phyloP scores from a whole-genome alignment of 2,797 vertebrate species.

The Limnodromus scolopaceus region DNA sequence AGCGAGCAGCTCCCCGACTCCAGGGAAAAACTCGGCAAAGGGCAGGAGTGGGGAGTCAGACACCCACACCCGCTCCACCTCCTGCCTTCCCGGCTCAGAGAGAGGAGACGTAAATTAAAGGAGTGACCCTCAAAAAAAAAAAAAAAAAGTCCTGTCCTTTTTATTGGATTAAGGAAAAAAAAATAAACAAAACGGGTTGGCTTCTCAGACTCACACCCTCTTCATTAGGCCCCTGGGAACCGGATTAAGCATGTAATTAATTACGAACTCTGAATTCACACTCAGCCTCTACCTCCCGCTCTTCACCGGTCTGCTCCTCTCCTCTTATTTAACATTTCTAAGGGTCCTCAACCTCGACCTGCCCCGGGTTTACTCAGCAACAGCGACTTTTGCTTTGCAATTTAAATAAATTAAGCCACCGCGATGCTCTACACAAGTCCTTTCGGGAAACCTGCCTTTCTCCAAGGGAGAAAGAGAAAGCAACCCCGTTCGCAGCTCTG shows the following conservation, averaged over 20 bases:
- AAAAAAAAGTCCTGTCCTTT: background rate
- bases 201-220: background rate
- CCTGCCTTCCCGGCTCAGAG: background rate
- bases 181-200: background rate
- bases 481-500: background rate
- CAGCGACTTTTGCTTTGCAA: background rate
- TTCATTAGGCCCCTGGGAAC: conserved; percentile 44
- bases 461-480: background rate
- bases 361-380: background rate
- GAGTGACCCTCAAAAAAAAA: background rate
- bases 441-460: background rate
- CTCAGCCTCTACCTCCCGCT: background rate
- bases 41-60: background rate
- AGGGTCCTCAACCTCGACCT: background rate
- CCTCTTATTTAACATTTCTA: background rate
- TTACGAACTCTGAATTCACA: background rate
- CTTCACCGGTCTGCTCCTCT: background rate
- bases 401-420: background rate
- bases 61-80: background rate
- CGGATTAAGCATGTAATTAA: conserved; percentile 28
- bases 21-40: accelerated
- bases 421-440: background rate
- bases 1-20: accelerated
- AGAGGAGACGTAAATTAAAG: accelerated
- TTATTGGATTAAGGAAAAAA: background rate